A percentile compares a stretch with the other conserved stretches of the same genome.
Evolutionary conservation across 2,888 invertebrate species (phyloP).

Genomic region (Tachina lurida): DNA sequence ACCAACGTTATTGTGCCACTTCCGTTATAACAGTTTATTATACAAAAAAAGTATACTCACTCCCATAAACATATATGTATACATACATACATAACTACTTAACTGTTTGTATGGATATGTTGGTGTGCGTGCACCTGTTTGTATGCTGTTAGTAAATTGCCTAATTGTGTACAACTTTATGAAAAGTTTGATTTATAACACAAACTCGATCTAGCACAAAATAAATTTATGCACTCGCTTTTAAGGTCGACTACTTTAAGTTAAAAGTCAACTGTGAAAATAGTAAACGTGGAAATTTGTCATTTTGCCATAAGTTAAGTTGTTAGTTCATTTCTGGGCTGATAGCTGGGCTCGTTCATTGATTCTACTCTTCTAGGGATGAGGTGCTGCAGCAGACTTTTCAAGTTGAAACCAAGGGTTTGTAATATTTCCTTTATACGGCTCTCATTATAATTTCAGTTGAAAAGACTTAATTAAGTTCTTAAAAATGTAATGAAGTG

Average conservation of each 20-base stretch:
- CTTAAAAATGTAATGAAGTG: constrained; percentile 63
- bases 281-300: constrained; percentile 80
- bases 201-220: constrained; percentile 69
- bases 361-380: neutral
- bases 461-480: constrained; percentile 68
- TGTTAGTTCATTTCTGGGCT: neutral
- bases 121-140: neutral
- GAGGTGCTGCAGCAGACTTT: neutral
- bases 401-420: constrained; percentile 26
- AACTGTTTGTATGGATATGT: neutral
- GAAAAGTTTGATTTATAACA: constrained; percentile 81
- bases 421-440: neutral
- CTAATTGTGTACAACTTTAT: constrained; percentile 80
- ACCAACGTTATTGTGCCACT: constrained; percentile 4
- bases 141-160: constrained; percentile 69
- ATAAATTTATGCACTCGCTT: constrained; percentile 62
- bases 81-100: neutral
- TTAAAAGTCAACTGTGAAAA: constrained; percentile 79
- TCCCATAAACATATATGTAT: too few species aligned
- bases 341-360: constrained; percentile 16
- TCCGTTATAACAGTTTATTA: constrained; percentile 5
- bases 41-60: neutral
- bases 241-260: constrained; percentile 73
- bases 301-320: constrained; percentile 78
- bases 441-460: constrained; percentile 43